Base-by-base conservation (phyloP, 2,797 vertebrate species). In the Dicrostonyx torquatus region DNA sequence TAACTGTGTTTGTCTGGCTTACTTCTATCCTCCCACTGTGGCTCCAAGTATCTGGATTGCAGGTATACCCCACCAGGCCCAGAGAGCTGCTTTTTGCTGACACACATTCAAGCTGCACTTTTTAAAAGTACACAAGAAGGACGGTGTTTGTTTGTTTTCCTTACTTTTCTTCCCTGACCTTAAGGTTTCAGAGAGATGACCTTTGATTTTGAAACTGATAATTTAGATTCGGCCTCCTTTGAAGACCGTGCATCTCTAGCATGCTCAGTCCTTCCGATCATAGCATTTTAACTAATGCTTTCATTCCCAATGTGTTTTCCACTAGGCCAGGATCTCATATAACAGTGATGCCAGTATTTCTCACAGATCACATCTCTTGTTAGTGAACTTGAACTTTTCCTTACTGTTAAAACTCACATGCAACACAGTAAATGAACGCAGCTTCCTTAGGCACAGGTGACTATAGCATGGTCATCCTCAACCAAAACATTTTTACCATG, bases 181-280 rank as follows among this genome's bases (percentile, higher is more conserved):
- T 76, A 79, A 12, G 88, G 79, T 90, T 95, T 87, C 72, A 94
- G 29, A 94, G n/a, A 89, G 82, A 90, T 55, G 34, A 77, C 6
- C 66, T 89, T 93, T 87, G 58, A 26, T 80, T 90, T 77, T 84
- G 26, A 83, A 80, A 48, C 22, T 62, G 40, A 78, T 62, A 72
- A 75, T 93, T 89, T 90, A 76, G 9, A 92, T 77, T 90, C 17
- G 24, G 4, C 83, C 24, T 34, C 70, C 45, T 94, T 83, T 90
- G 91, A 95, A 50, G 10, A 26, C 66, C 53, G n/a, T 43, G 15
- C 13, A 3, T 26, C 76, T 80, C 45, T 53, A 37, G 53, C 5
- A 29, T 75, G 15, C 45, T 84, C n/a, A 86, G 70, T 31, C 2
- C 2, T 86, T 60, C 29, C 10, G 40, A 89, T 79, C 37, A 37